Evolutionary conservation across 2,888 invertebrate genomes (phyloP).

Genomic region (Aphidius colemani): DNA sequence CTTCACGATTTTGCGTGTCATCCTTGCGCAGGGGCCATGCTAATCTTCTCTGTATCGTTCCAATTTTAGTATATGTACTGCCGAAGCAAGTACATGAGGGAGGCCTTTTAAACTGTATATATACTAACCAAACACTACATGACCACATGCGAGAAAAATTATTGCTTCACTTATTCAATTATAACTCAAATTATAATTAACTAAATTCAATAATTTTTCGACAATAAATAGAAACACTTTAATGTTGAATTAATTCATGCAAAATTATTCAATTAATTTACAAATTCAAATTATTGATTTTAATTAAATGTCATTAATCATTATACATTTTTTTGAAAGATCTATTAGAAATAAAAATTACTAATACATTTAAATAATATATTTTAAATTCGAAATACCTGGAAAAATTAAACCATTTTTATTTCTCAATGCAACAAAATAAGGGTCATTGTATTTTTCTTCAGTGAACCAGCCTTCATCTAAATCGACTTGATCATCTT

Average conservation of each 20-base stretch:
- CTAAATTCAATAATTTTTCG: neutral
- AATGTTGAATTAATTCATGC: neutral
- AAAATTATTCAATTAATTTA: too few relatives aligned
- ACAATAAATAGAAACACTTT: slow-evolving; percentile 2
- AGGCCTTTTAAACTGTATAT: neutral
- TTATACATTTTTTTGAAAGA: too few relatives aligned
- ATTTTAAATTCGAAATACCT: too few relatives aligned
- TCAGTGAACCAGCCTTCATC: slow-evolving; percentile 25
- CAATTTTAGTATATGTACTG: slow-evolving; percentile 86
- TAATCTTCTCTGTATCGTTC: slow-evolving; percentile 93
- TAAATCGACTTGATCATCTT: slow-evolving; percentile 23
- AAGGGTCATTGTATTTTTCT: slow-evolving; percentile 23
- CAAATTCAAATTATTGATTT: too few relatives aligned
- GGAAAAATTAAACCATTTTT: slow-evolving; percentile 21
- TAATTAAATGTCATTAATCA: too few relatives aligned
- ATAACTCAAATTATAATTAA: too few relatives aligned
- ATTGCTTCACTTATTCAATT: too few relatives aligned
- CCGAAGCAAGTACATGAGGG: slow-evolving; percentile 73
- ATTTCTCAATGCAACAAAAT: slow-evolving; percentile 14
- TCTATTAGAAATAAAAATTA: too few relatives aligned
- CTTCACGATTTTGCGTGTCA: slow-evolving; percentile 93
- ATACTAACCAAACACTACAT: neutral
- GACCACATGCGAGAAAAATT: neutral
- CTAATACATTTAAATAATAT: too few relatives aligned
- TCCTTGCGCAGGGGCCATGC: slow-evolving; percentile 92